Base-by-base conservation (phyloP, 2,888 invertebrate genomes). In the Mesorhabditis sp. region DNA sequence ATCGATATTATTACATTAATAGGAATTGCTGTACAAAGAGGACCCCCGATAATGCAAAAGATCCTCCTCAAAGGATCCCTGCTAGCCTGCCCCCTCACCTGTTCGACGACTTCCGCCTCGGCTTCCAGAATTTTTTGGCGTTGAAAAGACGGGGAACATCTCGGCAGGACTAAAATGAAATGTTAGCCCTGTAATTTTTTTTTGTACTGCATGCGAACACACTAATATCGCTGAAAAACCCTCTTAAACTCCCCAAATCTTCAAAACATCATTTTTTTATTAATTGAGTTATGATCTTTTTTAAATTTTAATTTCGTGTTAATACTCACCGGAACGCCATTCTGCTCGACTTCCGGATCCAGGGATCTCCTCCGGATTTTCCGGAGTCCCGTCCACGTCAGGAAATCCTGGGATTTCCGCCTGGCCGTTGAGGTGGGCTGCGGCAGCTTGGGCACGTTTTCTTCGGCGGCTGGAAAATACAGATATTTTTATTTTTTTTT, bases 311-410 rank as follows among this genome's bases (percentile, higher is more conserved):
- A 28, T 28, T 28, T 28, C 2, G 28, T 28, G 1, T 28, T 28
- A 28, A 50, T 13, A 10, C 58, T 50, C 58, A 50, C 58, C 58
- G 10, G 10, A 13, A 13, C 10, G 10, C 7, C n/a, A 50, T 50
- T 50, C 58, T 50, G 7, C n/a, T 50, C 58, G 10, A 50, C n/a
- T 1, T 50, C 58, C 7, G 58, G 58, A 50, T 50, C 58, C 2
- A 50, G n/a, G 58, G 58, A 50, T 50, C n/a, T 50, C 2, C 58
- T 50, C 58, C 58, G 58, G n/a, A n/a, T 50, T 50, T 50, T 50
- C 58, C n/a, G 7, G 10, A 50, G 58, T n/a, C 58, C 58, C n/a
- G 58, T 50, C 58, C 58, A 50, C 7, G 58, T 50, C 10, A 50
- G 58, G n/a, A 50, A 50, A 50, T 50, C 58, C n/a, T n/a, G 10